Conservation (phyloP, 2,888 invertebrate species). For the Pemphredon lugubris region DNA sequence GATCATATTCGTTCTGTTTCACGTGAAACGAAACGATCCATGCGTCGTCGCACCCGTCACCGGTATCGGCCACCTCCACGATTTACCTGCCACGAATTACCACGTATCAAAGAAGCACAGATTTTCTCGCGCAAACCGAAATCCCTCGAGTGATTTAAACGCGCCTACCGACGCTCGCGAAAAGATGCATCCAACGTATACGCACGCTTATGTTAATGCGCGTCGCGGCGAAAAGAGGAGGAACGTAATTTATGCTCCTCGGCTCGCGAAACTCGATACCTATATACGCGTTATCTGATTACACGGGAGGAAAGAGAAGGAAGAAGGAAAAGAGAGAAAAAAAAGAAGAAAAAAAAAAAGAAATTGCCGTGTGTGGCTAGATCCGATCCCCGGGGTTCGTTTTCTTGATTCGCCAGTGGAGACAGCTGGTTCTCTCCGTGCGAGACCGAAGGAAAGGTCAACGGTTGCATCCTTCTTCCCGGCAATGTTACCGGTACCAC, state of each 20-base stretch:
- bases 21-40: no score
- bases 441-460: conserved; percentile 57
- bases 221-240: background rate
- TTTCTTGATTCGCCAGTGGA: conserved; percentile 12
- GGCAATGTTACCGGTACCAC: no score
- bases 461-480: conserved; percentile 50
- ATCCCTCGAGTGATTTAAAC: no score
- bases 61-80: no score
- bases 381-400: conserved; percentile 35
- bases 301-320: background rate
- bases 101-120: no score
- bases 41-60: no score
- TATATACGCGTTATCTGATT: conserved; percentile 56
- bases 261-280: conserved; percentile 35
- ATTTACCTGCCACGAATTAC: no score
- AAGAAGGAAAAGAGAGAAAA: background rate
- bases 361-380: conserved; percentile 20
- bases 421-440: conserved; percentile 25
- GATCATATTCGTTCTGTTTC: no score
- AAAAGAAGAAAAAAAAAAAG: background rate
- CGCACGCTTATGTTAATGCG: background rate
- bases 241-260: no score
- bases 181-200: no score
- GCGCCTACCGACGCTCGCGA: no score
- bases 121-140: no score